Base-by-base conservation (phyloP, 2,888 invertebrate genomes). In the Hypomecis atomaria region DNA sequence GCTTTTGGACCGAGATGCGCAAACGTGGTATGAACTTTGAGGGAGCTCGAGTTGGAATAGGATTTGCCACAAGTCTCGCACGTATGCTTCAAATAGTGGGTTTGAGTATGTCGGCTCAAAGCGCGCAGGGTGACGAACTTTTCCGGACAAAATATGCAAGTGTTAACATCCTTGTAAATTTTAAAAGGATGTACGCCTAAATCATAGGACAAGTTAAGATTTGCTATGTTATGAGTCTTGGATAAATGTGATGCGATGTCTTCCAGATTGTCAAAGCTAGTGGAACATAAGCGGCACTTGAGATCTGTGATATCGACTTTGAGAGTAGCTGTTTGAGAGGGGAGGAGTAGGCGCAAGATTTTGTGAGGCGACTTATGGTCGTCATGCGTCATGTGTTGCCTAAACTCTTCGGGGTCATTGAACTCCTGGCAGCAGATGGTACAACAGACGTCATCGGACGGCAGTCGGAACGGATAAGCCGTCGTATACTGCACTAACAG, bases 401-500 rank as follows among this genome's bases (percentile, higher is more conserved):
- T 76, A 71, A 83, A 83, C 11, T 71, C 65, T 5, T 65, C 62
- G 4, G 81, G 78, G 38, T 78, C 77, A 5, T 62, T 61, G 59
- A 76, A 81, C 38, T 76, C 74, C 66, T 69, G 71, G 72, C 80
- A 82, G 73, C 80, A 83, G 42, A 61, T 48, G 38, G 60, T 57
- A 53, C 65, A 65, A 60, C 47, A 36, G 53, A 65, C 13, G 47
- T 60, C 65, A 34, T 52, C 43, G n/a, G 42, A 48, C 37, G 79
- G 81, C 48, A 82, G 74, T 62, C 77, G 74, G 76, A 84, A 83
- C 55, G 83, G 83, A 73, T 79, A 82, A 53, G 79, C 82, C 58
- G 83, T 82, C 45, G 80, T 69, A 70, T 77, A 69, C 70, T 75
- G 69, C 65, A 83, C 70, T 68, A 84, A 68, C 49, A 78, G 67